A percentile compares a stretch with the other conserved stretches of the same genome.
phyloP scores from a whole-genome alignment of 2,113 vertebrate genomes.

The Rutilus rutilus region DNA sequence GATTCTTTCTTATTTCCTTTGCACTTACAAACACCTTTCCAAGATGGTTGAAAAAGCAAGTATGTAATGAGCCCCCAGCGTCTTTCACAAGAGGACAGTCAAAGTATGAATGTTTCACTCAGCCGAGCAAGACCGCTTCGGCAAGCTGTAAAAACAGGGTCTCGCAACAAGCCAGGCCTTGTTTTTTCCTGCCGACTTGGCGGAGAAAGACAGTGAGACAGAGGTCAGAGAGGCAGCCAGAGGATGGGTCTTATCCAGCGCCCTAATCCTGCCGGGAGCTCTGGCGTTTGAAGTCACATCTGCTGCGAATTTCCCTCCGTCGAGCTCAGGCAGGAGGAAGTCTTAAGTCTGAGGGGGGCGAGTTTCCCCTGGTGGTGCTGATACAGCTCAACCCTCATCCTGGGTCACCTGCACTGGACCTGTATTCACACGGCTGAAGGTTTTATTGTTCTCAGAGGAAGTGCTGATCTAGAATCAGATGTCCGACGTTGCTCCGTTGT shows the following conservation, averaged over 20 bases:
- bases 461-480: neutral
- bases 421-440: neutral
- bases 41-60: slow-evolving; percentile 38
- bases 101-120: slow-evolving; percentile 32
- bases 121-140: slow-evolving; percentile 6
- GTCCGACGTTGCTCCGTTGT: too few species aligned
- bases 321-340: slow-evolving; percentile 70
- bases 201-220: slow-evolving; percentile 40
- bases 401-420: slow-evolving; percentile 21
- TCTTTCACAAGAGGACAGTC: slow-evolving; percentile 52
- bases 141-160: slow-evolving; percentile 77
- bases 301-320: slow-evolving; percentile 72
- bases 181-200: slow-evolving; percentile 60
- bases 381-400: slow-evolving; percentile 46
- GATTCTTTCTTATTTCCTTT: neutral
- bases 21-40: neutral
- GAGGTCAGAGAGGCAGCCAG: slow-evolving; percentile 73
- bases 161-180: slow-evolving; percentile 73
- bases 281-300: slow-evolving; percentile 77
- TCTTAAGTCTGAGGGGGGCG: slow-evolving; percentile 52
- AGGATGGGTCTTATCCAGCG: slow-evolving; percentile 73
- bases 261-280: slow-evolving; percentile 73
- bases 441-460: slow-evolving; percentile 26
- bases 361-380: slow-evolving; percentile 27
- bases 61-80: slow-evolving; percentile 51